Evolutionary conservation across 2,888 invertebrate species (phyloP), one percentile per base, ranked within the genome.

Genomic region (Antitype chi): DNA sequence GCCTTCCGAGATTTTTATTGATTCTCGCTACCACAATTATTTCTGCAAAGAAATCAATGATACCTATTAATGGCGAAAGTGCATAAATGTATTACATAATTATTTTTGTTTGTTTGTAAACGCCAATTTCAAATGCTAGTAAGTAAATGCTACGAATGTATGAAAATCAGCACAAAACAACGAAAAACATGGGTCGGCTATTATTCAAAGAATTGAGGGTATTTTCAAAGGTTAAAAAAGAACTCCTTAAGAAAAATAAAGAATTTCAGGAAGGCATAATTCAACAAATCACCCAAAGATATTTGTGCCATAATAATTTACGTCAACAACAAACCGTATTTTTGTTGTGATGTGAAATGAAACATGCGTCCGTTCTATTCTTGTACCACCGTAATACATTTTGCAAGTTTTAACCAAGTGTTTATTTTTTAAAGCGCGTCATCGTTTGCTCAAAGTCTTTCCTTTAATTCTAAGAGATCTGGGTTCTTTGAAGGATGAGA

Each of bases 291-390:
- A 69, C 28, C 57, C 57, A 68, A 69, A 75, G 17, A 69, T 70
- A 72, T 75, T 72, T 74, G 49, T 76, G 68, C 62, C 66, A 72
- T 70, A 70, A 79, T 70, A 85, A 79, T 83, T 73, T 67, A 79
- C 57, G 72, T 80, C 59, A 78, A 85, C 82, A 86, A 85, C 84
- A 84, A 87, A 87, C 72, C 84, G 73, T 87, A 87, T 74, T 70
- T 87, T 69, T 82, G 64, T 69, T 82, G 64, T 68, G 57, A 74
- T 70, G 25, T 72, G 80, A 83, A 77, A 76, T 83, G 78, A 82
- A 76, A 85, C 81, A 85, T 78, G n/a, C 77, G 85, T 80, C 71
- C 71, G 70, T 69, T 80, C 75, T 80, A 80, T 84, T 85, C 68
- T 68, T 28, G 76, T 81, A 74, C 57, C 74, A 23, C 38, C 38